Base-by-base conservation (phyloP, 2,797 vertebrate genomes). In the Tiaroga cobitis region DNA sequence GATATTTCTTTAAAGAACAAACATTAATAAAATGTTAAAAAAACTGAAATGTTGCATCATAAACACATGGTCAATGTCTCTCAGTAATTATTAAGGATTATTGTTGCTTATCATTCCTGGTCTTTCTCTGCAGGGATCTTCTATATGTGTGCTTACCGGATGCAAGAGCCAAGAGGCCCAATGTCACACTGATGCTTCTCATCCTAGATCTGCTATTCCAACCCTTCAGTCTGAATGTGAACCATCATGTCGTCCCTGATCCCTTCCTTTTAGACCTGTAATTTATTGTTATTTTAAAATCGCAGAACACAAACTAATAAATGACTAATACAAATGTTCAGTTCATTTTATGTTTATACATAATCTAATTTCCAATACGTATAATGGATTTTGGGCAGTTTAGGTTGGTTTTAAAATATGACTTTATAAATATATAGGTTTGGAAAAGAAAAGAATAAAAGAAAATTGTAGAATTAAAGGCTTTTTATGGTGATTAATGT, bases 121-220 rank as follows among this genome's bases (percentile, higher is more conserved):
- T 26, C 9, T 82, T n/a, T 73, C 26, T 54, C 85, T 89, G 29
- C 21, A 96, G 95, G 95, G 89, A 96, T 96, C 90, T 96, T 96
- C 94, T 96, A 95, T 94, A 96, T 96, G 95, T 96, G 95, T 87
- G 96, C 95, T 90, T 96, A 96, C 90, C 93, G 95, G 87, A 96
- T 95, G 95, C 95, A 95, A 0, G 93, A 94, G 93, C 94, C 95
- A 85, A 94, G 94, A 92, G 95, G 94, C 90, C 91, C 95, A 0
- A 94, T 94, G 91, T 91, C 95, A 1, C 94, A 93, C 90, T 96
- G 91, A 95, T 51, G 76, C 59, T 67, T 73, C 41, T 70, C 70
- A 56, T 16, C 46, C 61, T 73, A n/a, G 24, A 70, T 39, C 80
- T 72, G 39, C 76, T 69, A 67, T 89, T 86, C 39, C 70, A 83